phyloP scores from a whole-genome alignment of 2,888 invertebrate genomes.

The Hermaeophaga mercurialis region DNA sequence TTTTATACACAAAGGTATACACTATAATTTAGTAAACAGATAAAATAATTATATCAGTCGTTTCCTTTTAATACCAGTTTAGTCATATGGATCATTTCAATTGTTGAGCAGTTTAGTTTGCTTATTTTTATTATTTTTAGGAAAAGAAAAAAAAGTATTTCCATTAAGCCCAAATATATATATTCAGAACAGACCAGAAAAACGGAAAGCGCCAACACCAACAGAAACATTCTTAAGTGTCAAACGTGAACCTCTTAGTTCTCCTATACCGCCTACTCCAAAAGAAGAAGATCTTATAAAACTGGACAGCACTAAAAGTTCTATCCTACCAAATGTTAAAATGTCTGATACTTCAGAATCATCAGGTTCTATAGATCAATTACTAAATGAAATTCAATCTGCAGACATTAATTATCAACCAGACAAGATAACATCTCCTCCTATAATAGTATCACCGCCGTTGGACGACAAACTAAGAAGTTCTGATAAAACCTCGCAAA shows the following conservation, averaged over 20 bases:
- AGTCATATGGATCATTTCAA: too few species aligned
- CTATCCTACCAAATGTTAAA: slow-evolving; percentile 35
- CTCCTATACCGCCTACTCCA: background rate
- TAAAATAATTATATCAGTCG: too few species aligned
- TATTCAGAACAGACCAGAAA: slow-evolving; percentile 3
- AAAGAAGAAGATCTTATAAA: slow-evolving; percentile 42
- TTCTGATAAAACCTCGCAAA: slow-evolving; percentile 19
- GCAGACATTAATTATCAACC: slow-evolving; percentile 1
- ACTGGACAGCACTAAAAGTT: slow-evolving; percentile 43
- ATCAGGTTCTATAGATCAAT: slow-evolving; percentile 13
- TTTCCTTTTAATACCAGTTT: too few species aligned
- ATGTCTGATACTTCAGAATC: slow-evolving; percentile 10
- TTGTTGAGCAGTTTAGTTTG: too few species aligned
- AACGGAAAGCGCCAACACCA: slow-evolving; percentile 4
- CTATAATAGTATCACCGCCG: slow-evolving; percentile 24
- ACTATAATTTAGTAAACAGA: too few species aligned
- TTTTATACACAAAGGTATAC: too few species aligned
- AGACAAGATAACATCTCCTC: slow-evolving; percentile 21
- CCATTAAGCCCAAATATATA: slow-evolving; percentile 30
- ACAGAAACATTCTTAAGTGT: slow-evolving; percentile 14
- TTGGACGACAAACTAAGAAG: slow-evolving; percentile 14
- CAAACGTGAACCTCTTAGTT: slow-evolving; percentile 10
- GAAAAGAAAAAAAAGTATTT: slow-evolving; percentile 14
- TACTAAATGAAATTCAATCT: slow-evolving; percentile 5
- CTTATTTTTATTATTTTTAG: slow-evolving; percentile 11